Percentiles rank a stretch among this genome's conserved stretches.
Conservation (phyloP, 2,888 invertebrate genomes). For the Altica lythri region DNA sequence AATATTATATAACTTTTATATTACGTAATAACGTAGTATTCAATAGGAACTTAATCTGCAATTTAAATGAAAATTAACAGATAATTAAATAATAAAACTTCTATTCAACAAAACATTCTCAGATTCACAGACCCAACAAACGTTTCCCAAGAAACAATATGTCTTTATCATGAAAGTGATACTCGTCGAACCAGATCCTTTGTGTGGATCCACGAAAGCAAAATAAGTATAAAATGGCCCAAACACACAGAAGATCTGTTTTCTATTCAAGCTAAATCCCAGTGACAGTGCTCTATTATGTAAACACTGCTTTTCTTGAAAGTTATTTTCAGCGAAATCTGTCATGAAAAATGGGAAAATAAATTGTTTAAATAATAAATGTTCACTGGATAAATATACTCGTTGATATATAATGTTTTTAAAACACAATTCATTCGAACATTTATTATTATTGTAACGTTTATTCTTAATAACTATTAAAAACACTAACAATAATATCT, state of each 20-base stretch:
- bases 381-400: too few species aligned
- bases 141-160: constrained; percentile 5
- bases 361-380: too few species aligned
- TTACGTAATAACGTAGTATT: too few species aligned
- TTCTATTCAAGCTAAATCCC: constrained; percentile 4
- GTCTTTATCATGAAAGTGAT: constrained; percentile 12
- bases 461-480: too few species aligned
- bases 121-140: constrained; percentile 5
- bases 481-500: too few species aligned
- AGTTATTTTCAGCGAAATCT: not conserved
- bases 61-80: constrained; percentile 1
- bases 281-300: constrained; percentile 1
- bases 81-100: not conserved
- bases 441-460: too few species aligned
- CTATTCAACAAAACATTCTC: not conserved
- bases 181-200: constrained; percentile 1
- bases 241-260: constrained; percentile 6
- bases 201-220: constrained; percentile 7
- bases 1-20: too few species aligned
- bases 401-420: too few species aligned
- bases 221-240: constrained; percentile 14
- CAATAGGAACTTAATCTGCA: too few species aligned
- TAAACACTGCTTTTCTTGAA: not conserved
- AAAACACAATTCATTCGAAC: too few species aligned
- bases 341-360: constrained; percentile 1